Evolutionary conservation across 2,113 vertebrate genomes (phyloP).

Genomic region (Camarhynchus parvulus): DNA sequence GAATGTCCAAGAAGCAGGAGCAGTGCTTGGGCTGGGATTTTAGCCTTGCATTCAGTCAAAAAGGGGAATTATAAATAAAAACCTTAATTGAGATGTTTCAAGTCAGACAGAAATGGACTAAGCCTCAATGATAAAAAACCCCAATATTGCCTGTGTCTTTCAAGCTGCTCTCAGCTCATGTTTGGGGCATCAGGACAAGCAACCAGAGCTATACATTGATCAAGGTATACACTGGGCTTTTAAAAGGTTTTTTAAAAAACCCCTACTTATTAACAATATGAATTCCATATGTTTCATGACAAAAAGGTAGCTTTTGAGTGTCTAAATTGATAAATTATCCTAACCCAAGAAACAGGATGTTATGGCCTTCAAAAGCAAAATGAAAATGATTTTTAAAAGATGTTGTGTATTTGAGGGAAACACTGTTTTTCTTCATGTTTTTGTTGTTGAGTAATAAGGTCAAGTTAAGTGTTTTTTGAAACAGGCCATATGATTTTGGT

Average conservation of each 20-base stretch:
- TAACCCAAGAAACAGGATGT: not conserved
- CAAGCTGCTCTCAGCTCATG: not conserved
- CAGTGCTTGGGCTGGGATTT: not conserved
- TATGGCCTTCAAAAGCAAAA: not conserved
- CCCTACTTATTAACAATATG: not conserved
- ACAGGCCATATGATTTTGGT: not conserved
- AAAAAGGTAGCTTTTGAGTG: not conserved
- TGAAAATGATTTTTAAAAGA: not conserved
- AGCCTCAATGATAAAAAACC: rapidly evolving
- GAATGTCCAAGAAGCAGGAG: not conserved
- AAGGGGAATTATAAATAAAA: not conserved
- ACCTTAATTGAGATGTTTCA: not conserved
- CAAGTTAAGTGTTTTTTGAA: not conserved
- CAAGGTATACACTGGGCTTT: not conserved
- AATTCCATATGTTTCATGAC: not conserved
- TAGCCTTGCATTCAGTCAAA: not conserved
- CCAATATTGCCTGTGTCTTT: not conserved
- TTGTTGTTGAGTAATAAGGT: conserved; percentile 3
- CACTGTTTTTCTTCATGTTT: not conserved
- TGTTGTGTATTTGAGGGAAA: not conserved
- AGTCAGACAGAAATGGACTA: not conserved
- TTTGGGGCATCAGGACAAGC: not conserved
- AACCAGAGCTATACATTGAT: not conserved
- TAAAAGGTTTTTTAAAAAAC: not conserved
- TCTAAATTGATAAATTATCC: not conserved